Evolutionary conservation across 2,888 invertebrate species (phyloP), one percentile per base, ranked within the genome.

Genomic region (Phorcus lineatus): DNA sequence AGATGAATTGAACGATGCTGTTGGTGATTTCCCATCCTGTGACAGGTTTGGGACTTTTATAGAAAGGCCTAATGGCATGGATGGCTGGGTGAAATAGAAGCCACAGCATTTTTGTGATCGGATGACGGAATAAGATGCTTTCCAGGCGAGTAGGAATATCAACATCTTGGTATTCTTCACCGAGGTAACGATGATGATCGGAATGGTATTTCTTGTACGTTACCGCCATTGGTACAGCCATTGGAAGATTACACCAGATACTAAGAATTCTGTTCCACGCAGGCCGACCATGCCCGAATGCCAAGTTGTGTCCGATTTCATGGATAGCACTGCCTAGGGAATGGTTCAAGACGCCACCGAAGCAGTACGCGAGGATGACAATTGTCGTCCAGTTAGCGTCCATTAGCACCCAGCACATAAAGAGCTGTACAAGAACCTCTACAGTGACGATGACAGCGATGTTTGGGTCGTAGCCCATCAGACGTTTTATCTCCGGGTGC

Each of bases 161-260:
- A 0, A 92, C 92, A 83, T 93, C 93, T 62, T 91, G 86, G 70
- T 85, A 87, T 80, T 93, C 93, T 80, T 93, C 92, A 0, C 93
- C 93, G 40, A 93, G 89, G 83, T 89, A 92, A 40, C 88, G 84
- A 79, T 93, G 93, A 84, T 93, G 93, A 80, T 93, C 92, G 3
- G 90, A 82, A 82, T 93, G 93, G 83, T 93, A 93, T 80, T 92
- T 92, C 84, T 91, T 92, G 87, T 93, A 93, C 36, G 92, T 91
- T 6, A 93, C 91, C 3, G 92, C 92, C 88, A 93, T 90, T 0
- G 93, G 93, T 11, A 91, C 87, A 11, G 87, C 90, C 31, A 92
- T 86, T 0, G 93, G 92, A 36, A 93, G 87, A 81, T 93, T 93
- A 67, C 91, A 91, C 77, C 91, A 84, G 57, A 92, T 87, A 66